Evolutionary conservation across 2,797 vertebrate species (phyloP).

Genomic region (Melanotaenia nigrans): DNA sequence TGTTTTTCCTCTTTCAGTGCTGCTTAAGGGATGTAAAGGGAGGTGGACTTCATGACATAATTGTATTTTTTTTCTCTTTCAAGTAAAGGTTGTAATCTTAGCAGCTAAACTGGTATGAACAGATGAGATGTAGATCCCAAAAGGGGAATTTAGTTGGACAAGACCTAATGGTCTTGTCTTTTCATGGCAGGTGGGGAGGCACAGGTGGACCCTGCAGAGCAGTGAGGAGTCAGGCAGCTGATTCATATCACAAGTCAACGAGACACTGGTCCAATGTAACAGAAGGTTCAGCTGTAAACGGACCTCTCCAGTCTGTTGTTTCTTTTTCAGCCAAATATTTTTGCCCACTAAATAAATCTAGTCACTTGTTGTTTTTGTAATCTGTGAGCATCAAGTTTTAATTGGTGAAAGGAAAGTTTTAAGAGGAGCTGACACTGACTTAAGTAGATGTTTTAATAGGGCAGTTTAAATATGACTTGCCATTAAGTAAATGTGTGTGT

Average conservation of each 20-base stretch:
- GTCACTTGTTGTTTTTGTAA: slow-evolving; percentile 32
- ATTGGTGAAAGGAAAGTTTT: slow-evolving; percentile 29
- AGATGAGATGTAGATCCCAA: too few relatives aligned
- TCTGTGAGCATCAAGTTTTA: slow-evolving; percentile 3
- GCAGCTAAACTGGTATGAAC: not conserved
- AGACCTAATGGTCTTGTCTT: not conserved
- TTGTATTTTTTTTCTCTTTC: too few relatives aligned
- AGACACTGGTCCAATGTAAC: not conserved
- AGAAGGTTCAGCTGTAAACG: not conserved
- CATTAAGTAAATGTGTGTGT: slow-evolving; percentile 13
- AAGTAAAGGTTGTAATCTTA: too few relatives aligned
- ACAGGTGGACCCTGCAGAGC: slow-evolving; percentile 1
- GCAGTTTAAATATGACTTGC: slow-evolving; percentile 3
- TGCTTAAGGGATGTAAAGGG: too few relatives aligned
- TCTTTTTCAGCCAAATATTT: not conserved
- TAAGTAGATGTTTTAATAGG: slow-evolving; percentile 13
- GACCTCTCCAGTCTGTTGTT: not conserved
- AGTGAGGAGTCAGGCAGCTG: not conserved
- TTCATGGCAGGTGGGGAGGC: not conserved
- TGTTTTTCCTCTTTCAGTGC: too few relatives aligned
- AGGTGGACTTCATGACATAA: too few relatives aligned
- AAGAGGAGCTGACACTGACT: slow-evolving; percentile 34
- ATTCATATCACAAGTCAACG: not conserved
- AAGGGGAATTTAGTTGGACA: not conserved
- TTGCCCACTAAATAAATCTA: not conserved